phyloP scores from a whole-genome alignment of 1,140 invertebrate species.

The Caenorhabditis brenneri region DNA sequence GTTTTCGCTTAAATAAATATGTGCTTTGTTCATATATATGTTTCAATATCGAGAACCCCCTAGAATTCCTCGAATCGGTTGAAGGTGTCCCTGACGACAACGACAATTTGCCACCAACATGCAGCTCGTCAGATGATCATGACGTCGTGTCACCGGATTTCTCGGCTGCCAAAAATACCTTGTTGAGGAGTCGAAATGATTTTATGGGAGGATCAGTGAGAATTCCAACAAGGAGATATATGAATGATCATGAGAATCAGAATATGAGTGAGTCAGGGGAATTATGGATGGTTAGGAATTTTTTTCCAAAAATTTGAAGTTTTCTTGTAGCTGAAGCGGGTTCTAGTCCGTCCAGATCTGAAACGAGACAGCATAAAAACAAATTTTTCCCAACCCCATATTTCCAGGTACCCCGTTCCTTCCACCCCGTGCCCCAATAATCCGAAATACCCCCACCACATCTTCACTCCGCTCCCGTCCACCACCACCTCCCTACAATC shows the following conservation, averaged over 20 bases:
- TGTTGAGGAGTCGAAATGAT: slow-evolving; percentile 19
- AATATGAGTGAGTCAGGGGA: not conserved
- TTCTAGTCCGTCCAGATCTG: no score
- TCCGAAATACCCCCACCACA: slow-evolving; percentile 39
- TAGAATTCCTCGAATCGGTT: not conserved
- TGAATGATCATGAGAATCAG: slow-evolving; percentile 6
- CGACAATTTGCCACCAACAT: slow-evolving; percentile 41
- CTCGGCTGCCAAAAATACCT: not conserved
- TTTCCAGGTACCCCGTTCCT: slow-evolving; percentile 1
- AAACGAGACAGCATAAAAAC: no score
- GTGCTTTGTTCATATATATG: slow-evolving; percentile 9
- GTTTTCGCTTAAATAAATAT: not conserved
- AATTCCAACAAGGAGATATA: not conserved
- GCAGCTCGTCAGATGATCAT: slow-evolving; percentile 50
- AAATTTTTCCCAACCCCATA: no score
- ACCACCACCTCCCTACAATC: slow-evolving; percentile 38
- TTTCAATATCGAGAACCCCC: not conserved
- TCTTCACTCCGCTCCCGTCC: slow-evolving; percentile 35
- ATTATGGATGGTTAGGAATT: not conserved
- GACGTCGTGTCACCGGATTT: slow-evolving; percentile 40
- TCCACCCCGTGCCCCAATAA: slow-evolving; percentile 40
- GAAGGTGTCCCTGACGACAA: slow-evolving; percentile 20
- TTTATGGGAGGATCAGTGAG: slow-evolving; percentile 46
- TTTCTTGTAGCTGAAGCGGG: no score
- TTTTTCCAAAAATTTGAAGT: no score